Conservation (phyloP, 2,888 invertebrate species). For the Epiblema foenella region DNA sequence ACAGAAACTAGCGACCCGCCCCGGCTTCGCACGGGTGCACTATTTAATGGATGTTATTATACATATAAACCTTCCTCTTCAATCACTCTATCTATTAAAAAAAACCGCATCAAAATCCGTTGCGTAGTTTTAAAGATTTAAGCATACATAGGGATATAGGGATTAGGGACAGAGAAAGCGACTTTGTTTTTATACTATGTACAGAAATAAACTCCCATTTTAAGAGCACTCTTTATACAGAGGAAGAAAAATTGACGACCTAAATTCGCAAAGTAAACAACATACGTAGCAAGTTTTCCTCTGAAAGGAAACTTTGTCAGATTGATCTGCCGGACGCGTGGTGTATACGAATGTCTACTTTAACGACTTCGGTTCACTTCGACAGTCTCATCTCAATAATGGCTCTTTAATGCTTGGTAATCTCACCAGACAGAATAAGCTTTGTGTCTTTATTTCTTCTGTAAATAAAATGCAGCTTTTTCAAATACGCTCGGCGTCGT, state of each 20-base stretch:
- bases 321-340: conserved; percentile 35
- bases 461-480: not conserved
- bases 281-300: conserved; percentile 34
- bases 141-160: too few relatives aligned
- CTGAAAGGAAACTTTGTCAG: conserved; percentile 21
- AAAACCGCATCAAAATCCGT: too few relatives aligned
- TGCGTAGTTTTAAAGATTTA: too few relatives aligned
- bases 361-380: conserved; percentile 35
- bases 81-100: too few relatives aligned
- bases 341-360: conserved; percentile 25
- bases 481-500: not conserved
- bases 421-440: conserved; percentile 19
- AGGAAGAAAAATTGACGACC: conserved; percentile 44
- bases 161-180: too few relatives aligned
- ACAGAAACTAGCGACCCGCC: too few relatives aligned
- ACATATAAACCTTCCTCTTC: too few relatives aligned
- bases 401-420: conserved; percentile 30
- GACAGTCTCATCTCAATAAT: conserved; percentile 29
- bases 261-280: conserved; percentile 49
- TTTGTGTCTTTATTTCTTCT: not conserved
- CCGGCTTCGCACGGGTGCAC: too few relatives aligned
- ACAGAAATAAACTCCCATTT: conserved; percentile 14
- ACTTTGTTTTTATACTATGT: too few relatives aligned
- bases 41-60: too few relatives aligned
- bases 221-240: conserved; percentile 40